phyloP scores from a whole-genome alignment of 2,113 vertebrate species.

The Nansenia antarctica region DNA sequence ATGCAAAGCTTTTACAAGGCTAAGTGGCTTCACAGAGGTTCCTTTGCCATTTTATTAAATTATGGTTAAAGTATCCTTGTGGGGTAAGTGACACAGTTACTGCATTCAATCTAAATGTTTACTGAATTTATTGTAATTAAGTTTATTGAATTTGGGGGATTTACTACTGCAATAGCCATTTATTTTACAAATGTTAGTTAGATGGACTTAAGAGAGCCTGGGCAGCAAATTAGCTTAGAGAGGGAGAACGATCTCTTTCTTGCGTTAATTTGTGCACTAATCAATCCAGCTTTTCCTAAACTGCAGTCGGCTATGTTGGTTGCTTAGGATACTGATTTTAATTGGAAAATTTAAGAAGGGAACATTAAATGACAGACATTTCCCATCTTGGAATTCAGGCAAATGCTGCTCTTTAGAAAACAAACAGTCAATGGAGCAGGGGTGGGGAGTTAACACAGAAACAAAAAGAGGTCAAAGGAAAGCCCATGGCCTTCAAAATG shows the following conservation, averaged over 20 bases:
- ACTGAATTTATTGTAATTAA: conserved; percentile 81
- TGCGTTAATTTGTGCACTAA: conserved; percentile 69
- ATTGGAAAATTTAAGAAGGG: too few species aligned
- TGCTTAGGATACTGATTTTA: conserved; percentile 16
- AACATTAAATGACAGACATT: not conserved
- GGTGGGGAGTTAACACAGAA: too few species aligned
- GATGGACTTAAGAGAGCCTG: conserved; percentile 69
- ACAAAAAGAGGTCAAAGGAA: too few species aligned
- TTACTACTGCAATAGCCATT: conserved; percentile 73
- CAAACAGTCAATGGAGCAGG: not conserved
- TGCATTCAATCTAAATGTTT: conserved; percentile 82
- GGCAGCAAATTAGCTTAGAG: conserved; percentile 74
- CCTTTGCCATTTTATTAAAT: conserved; percentile 76
- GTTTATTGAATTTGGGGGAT: conserved; percentile 77
- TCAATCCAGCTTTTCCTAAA: conserved; percentile 51
- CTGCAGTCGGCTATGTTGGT: conserved; percentile 27
- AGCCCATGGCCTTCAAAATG: too few species aligned
- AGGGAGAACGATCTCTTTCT: conserved; percentile 68
- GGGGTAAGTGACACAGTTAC: conserved; percentile 76
- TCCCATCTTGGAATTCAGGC: too few species aligned
- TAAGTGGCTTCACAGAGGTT: conserved; percentile 75
- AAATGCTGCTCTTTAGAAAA: not conserved
- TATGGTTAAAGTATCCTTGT: conserved; percentile 76
- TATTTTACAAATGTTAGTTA: conserved; percentile 72
- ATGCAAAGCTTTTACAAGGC: conserved; percentile 69